These are phyloP conservation scores for Lipophrys pholis DNA, from an alignment of 2,113 vertebrate genomes.

Conservation along the genomic window DNA sequence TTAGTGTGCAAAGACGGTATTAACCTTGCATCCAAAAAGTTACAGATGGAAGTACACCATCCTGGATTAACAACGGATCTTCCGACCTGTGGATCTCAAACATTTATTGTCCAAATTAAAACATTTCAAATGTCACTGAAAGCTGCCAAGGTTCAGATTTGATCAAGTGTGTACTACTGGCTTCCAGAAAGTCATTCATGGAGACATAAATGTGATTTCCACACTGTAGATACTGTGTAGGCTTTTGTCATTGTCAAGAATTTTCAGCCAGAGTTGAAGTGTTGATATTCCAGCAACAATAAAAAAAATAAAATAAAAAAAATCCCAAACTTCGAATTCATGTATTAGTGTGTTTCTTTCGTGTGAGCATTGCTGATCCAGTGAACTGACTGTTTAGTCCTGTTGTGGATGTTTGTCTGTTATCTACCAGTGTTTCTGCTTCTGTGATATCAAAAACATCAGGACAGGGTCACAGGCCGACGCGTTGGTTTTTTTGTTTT, in stretches of 20 bases:
- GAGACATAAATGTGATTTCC: slow-evolving; percentile 7
- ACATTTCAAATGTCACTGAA: background rate
- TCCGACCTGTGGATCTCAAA: slow-evolving; percentile 6
- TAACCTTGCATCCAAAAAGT: slow-evolving; percentile 10
- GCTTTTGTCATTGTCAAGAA: slow-evolving; percentile 33
- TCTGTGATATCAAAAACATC: slow-evolving; percentile 10
- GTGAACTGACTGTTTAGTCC: slow-evolving; percentile 5
- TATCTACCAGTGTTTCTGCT: slow-evolving; percentile 28
- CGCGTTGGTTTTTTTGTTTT: background rate
- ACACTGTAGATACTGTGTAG: slow-evolving; percentile 20
- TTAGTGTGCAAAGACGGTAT: background rate
- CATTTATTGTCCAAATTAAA: slow-evolving; percentile 26
- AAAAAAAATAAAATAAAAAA: slow-evolving; percentile 46
- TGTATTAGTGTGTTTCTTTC: background rate
- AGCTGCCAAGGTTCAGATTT: slow-evolving; percentile 1
- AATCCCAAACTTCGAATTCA: slow-evolving; percentile 16
- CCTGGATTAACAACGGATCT: background rate
- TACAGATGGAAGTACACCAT: background rate
- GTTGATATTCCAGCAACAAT: slow-evolving; percentile 59
- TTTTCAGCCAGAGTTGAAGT: slow-evolving; percentile 47
- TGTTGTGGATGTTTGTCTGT: background rate
- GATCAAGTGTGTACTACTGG: slow-evolving; percentile 29
- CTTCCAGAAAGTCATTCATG: slow-evolving; percentile 30
- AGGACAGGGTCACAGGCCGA: slow-evolving; percentile 19
- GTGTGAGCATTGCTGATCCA: too few species aligned